phyloP scores from a whole-genome alignment of 2,797 vertebrate genomes.

The Pseudomugil tenellus region DNA sequence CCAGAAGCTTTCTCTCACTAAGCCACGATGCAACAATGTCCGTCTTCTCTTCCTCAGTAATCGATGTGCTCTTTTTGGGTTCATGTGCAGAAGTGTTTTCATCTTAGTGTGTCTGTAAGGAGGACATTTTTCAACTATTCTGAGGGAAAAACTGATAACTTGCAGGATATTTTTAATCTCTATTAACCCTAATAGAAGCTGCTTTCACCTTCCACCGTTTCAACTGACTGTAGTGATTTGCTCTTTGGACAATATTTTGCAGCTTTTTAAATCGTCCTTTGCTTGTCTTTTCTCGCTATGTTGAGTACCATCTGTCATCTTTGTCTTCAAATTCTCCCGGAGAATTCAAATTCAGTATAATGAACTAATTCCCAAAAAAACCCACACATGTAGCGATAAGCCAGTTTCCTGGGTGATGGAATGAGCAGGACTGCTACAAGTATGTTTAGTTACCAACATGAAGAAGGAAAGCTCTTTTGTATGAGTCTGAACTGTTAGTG shows the following conservation, averaged over 20 bases:
- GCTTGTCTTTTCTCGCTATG: slow-evolving; percentile 5
- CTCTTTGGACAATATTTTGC: slow-evolving; percentile 18
- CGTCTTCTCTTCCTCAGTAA: neutral
- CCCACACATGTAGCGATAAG: no score
- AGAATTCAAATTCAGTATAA: no score
- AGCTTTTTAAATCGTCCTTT: neutral
- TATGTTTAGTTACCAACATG: no score
- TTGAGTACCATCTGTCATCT: neutral
- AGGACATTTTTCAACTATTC: slow-evolving; percentile 10
- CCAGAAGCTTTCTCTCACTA: neutral
- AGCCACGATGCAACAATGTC: neutral
- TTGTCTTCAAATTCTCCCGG: slow-evolving; percentile 13
- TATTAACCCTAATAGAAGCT: slow-evolving; percentile 26
- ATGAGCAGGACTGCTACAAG: no score
- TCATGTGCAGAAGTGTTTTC: neutral
- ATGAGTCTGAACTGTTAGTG: no score
- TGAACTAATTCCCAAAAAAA: no score
- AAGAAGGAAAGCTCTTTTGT: no score
- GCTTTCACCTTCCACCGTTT: slow-evolving; percentile 12
- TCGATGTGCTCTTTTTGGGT: neutral
- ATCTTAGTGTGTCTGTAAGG: neutral
- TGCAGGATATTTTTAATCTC: slow-evolving; percentile 26
- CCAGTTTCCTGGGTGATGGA: no score
- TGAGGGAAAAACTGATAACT: slow-evolving; percentile 24
- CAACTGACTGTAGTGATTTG: slow-evolving; percentile 25